Evolutionary conservation across 1,140 invertebrate species (phyloP).

Genomic region (Oryzaephilus surinamensis): DNA sequence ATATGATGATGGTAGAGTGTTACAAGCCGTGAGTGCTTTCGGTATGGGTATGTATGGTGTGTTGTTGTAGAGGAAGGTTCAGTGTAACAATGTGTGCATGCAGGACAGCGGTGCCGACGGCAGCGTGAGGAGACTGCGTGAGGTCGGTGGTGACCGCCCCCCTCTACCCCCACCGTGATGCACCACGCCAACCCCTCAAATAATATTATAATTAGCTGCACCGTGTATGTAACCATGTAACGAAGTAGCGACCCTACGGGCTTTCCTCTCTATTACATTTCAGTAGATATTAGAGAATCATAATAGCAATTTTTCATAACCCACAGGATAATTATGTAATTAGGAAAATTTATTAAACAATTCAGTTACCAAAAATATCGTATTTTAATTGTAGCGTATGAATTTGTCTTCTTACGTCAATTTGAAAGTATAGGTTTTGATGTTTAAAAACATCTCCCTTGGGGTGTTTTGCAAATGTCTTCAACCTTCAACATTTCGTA

Average conservation of each 20-base stretch:
- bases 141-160: conserved; percentile 35
- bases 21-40: background rate
- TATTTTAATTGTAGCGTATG: no score
- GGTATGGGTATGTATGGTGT: conserved; percentile 4
- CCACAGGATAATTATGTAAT: no score
- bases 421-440: no score
- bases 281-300: no score
- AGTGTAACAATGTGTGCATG: conserved; percentile 25
- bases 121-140: conserved; percentile 35
- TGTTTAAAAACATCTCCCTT: no score
- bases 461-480: no score
- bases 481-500: no score
- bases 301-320: no score
- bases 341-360: no score
- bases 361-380: no score
- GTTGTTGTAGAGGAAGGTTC: conserved; percentile 22
- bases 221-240: conserved; percentile 11
- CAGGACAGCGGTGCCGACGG: conserved; percentile 28
- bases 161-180: conserved; percentile 30
- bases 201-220: conserved; percentile 31
- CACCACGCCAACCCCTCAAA: conserved; percentile 28
- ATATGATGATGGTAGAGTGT: conserved; percentile 7
- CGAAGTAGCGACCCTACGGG: conserved; percentile 11
- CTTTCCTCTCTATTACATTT: no score
- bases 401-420: no score